phyloP scores from a whole-genome alignment of 2,797 vertebrate species.

The Karalla daura region DNA sequence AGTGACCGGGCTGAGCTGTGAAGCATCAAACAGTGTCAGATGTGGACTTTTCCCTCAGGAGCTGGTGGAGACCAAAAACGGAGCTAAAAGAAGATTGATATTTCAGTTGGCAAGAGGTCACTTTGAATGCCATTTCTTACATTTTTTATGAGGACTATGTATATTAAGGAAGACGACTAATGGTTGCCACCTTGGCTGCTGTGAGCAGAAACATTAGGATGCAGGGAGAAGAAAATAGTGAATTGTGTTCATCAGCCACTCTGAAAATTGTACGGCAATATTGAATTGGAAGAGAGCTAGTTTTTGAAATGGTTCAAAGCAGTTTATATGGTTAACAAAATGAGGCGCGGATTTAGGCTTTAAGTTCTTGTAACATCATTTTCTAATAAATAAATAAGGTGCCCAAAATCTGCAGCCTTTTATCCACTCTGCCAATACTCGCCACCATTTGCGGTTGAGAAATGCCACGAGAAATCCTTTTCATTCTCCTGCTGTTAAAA shows the following conservation, averaged over 20 bases:
- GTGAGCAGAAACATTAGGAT: too few species aligned
- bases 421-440: constrained; percentile 23
- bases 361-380: background rate
- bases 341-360: background rate
- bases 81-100: too few species aligned
- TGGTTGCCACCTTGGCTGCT: too few species aligned
- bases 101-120: too few species aligned
- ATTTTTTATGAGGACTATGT: too few species aligned
- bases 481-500: constrained; percentile 42
- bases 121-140: too few species aligned
- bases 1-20: too few species aligned
- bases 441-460: constrained; percentile 5
- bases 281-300: background rate
- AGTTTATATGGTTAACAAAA: background rate
- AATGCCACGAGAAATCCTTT: constrained; percentile 32
- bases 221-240: too few species aligned
- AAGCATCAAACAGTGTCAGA: too few species aligned
- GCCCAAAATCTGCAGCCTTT: background rate
- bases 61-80: too few species aligned
- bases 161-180: too few species aligned
- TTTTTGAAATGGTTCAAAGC: background rate
- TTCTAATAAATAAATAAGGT: background rate
- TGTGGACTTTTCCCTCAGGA: too few species aligned
- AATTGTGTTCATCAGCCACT: background rate
- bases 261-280: background rate